Evolutionary conservation across 2,888 invertebrate species (phyloP).

Genomic region (Tromatobia lineatoria): DNA sequence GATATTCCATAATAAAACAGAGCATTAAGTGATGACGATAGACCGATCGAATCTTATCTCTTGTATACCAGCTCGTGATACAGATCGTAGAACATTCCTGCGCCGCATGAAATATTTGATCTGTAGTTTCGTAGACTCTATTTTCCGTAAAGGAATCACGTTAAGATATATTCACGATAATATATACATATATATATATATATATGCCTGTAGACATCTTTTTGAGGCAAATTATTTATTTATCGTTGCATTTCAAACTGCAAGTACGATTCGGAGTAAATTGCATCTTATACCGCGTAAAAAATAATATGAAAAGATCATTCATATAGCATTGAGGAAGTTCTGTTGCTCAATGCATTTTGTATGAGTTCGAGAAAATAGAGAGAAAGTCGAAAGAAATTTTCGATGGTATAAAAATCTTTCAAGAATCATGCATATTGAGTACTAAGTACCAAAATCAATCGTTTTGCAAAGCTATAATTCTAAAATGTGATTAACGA

Average conservation of each 20-base stretch:
- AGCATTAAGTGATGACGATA: conserved; percentile 1
- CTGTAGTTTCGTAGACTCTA: conserved; percentile 2
- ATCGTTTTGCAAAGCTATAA: too few relatives aligned
- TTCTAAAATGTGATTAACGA: too few relatives aligned
- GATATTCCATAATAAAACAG: neutral
- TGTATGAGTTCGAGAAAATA: too few relatives aligned
- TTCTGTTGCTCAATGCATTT: too few relatives aligned
- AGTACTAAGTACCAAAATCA: too few relatives aligned
- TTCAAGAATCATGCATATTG: too few relatives aligned
- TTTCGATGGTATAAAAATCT: too few relatives aligned
- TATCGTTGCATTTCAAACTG: neutral
- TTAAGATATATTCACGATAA: neutral
- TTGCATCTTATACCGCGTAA: neutral
- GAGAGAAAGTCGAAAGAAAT: too few relatives aligned
- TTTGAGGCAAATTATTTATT: neutral
- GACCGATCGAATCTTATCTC: conserved; percentile 18
- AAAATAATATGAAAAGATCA: neutral
- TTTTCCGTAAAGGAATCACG: neutral
- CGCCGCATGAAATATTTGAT: neutral
- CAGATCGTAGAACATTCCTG: conserved; percentile 19
- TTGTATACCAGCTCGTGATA: conserved; percentile 9
- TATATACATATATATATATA: too few relatives aligned
- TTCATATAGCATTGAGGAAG: too few relatives aligned
- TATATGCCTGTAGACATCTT: neutral
- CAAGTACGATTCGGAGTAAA: neutral